A percentile compares a stretch with the other conserved stretches of the same genome.
phyloP scores from a whole-genome alignment of 2,888 invertebrate genomes.

The Stenotaenia linearis region DNA sequence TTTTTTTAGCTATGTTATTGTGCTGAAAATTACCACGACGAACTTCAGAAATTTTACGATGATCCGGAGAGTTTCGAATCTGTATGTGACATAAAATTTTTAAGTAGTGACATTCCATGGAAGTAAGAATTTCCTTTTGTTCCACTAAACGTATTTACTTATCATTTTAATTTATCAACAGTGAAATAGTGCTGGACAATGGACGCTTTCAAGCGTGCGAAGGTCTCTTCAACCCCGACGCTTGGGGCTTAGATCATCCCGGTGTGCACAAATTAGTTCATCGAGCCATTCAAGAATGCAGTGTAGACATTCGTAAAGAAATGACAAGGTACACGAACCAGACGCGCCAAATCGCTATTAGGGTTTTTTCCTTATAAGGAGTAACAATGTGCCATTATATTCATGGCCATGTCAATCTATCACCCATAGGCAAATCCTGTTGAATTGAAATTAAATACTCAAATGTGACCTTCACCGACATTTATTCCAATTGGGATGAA shows the following conservation, averaged over 20 bases:
- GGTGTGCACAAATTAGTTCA: conserved; percentile 54
- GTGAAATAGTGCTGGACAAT: conserved; percentile 43
- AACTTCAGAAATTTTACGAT: conserved; percentile 45
- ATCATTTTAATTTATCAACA: conserved; percentile 32
- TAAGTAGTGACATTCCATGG: conserved; percentile 41
- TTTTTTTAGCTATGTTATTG: conserved; percentile 48
- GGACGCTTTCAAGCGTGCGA: conserved; percentile 51
- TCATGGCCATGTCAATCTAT: too few relatives aligned
- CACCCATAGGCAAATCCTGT: too few relatives aligned
- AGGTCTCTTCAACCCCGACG: conserved; percentile 54
- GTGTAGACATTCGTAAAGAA: conserved; percentile 56
- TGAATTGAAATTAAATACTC: too few relatives aligned
- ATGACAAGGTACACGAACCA: conserved; percentile 48
- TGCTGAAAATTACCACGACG: conserved; percentile 49
- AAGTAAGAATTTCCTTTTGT: conserved; percentile 41
- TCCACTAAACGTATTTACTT: neutral
- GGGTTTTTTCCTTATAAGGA: too few relatives aligned
- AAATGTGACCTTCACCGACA: too few relatives aligned
- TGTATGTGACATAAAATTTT: conserved; percentile 39
- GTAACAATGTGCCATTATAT: too few relatives aligned
- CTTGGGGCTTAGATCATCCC: conserved; percentile 56
- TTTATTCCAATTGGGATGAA: too few relatives aligned
- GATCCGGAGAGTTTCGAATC: conserved; percentile 44
- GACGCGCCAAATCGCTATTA: neutral
- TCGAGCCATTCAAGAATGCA: conserved; percentile 54